Evolutionary conservation across 2,797 vertebrate species (phyloP).

Genomic region (Aphelocoma californica): DNA sequence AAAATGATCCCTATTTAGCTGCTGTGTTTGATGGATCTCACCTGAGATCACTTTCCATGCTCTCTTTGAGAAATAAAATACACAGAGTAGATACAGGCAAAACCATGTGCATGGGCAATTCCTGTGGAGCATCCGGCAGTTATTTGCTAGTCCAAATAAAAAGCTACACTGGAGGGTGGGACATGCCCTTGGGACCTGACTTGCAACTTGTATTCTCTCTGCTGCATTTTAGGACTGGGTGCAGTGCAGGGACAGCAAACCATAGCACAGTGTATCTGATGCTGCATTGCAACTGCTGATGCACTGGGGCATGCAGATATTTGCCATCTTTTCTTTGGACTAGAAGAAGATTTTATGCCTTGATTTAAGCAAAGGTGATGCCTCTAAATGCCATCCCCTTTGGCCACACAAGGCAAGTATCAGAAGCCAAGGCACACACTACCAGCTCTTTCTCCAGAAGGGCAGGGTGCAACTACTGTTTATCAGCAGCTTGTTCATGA

Average conservation of each 20-base stretch:
- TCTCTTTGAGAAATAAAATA: background rate
- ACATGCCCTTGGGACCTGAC: background rate
- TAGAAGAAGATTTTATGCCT: background rate
- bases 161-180: background rate
- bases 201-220: background rate
- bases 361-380: background rate
- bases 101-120: fast-evolving
- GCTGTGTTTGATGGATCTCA: background rate
- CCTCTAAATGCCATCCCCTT: background rate
- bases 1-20: fast-evolving
- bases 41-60: background rate
- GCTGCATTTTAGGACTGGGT: background rate
- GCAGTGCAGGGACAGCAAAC: background rate
- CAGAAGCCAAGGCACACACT: background rate
- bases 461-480: background rate
- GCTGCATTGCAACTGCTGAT: background rate
- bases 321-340: background rate
- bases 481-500: background rate
- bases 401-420: background rate
- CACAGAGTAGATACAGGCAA: background rate
- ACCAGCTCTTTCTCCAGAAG: background rate
- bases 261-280: background rate
- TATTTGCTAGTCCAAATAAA: background rate
- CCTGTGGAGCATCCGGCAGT: background rate
- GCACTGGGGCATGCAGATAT: background rate